Percentiles rank a stretch among this genome's conserved stretches.
These are phyloP conservation scores for Phengaris alcon DNA, from an alignment of 2,888 invertebrate species.

Conservation along the genomic window DNA sequence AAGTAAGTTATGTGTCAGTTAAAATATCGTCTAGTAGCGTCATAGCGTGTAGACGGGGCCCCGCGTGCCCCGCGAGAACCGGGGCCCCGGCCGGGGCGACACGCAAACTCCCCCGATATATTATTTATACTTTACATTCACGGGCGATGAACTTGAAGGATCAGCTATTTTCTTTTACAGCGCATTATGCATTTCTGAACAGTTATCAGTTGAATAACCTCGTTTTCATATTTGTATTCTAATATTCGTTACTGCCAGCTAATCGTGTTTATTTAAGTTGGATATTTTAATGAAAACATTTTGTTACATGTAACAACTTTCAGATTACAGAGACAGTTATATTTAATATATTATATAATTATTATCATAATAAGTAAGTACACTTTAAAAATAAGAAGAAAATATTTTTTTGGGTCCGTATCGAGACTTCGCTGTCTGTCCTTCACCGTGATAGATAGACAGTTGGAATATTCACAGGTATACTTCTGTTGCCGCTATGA, in stretches of 20 bases:
- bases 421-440: too few species aligned
- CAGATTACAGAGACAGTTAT: neutral
- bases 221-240: slow-evolving; percentile 28
- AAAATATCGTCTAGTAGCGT: neutral
- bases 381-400: too few species aligned
- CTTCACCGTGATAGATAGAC: too few species aligned
- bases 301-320: neutral
- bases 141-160: slow-evolving; percentile 60
- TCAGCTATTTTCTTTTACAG: slow-evolving; percentile 48
- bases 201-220: slow-evolving; percentile 35
- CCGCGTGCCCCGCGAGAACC: neutral
- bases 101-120: slow-evolving; percentile 48
- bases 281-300: neutral
- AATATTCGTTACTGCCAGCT: slow-evolving; percentile 12
- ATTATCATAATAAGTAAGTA: too few species aligned
- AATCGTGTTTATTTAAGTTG: slow-evolving; percentile 23
- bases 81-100: slow-evolving; percentile 41
- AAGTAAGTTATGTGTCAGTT: neutral
- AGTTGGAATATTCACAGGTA: too few species aligned
- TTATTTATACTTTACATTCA: slow-evolving; percentile 41
- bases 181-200: slow-evolving; percentile 34
- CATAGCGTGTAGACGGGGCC: slow-evolving; percentile 1
- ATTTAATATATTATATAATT: too few species aligned
- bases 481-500: too few species aligned
- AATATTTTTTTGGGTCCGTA: too few species aligned